phyloP scores from a whole-genome alignment of 2,113 vertebrate genomes.

The Malurus cyaneus region DNA sequence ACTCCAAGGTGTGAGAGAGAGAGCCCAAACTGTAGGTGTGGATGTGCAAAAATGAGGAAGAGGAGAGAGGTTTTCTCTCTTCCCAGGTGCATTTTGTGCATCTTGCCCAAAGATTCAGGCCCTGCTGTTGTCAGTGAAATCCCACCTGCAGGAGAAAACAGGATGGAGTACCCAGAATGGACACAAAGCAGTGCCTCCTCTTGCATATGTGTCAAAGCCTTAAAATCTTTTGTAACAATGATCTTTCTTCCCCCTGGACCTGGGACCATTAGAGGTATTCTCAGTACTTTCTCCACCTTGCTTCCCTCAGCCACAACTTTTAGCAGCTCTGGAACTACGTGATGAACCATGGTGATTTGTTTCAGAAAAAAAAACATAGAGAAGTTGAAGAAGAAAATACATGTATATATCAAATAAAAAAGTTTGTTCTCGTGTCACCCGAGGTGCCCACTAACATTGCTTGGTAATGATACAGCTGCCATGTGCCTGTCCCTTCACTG shows the following conservation, averaged over 20 bases:
- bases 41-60: not conserved
- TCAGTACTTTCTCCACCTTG: not conserved
- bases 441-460: not conserved
- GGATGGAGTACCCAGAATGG: not conserved
- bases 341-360: not conserved
- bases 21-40: not conserved
- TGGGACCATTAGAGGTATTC: not conserved
- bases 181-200: not conserved
- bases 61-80: not conserved
- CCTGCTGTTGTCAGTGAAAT: not conserved
- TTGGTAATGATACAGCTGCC: not conserved
- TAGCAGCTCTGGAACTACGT: not conserved
- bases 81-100: not conserved
- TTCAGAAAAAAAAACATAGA: not conserved
- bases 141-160: not conserved
- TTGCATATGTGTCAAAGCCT: not conserved
- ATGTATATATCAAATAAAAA: not conserved
- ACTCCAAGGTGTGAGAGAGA: not conserved
- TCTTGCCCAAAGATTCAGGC: not conserved
- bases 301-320: not conserved
- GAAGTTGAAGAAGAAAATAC: not conserved
- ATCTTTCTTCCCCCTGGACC: not conserved
- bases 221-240: not conserved
- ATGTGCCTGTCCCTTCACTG: not conserved
- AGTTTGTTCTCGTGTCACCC: not conserved